Conservation (phyloP, 2,888 invertebrate genomes). For the Drosophila neotestacea region DNA sequence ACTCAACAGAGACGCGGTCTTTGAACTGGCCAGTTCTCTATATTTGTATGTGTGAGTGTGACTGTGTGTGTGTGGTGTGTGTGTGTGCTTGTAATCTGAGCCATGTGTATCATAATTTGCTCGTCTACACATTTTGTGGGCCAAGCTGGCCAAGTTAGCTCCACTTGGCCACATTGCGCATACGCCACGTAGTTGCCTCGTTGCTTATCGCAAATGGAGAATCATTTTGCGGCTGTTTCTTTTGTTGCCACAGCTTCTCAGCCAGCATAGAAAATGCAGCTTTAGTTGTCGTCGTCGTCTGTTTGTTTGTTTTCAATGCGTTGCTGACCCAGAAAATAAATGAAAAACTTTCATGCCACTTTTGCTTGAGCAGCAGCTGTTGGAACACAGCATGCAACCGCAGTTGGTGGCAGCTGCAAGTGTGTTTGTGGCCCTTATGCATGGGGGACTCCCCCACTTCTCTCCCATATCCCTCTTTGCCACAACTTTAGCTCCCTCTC, state of each 20-base stretch:
- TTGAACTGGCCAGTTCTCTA: constrained; percentile 55
- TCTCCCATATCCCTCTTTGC: background rate
- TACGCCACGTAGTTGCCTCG: constrained; percentile 63
- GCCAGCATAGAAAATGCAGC: constrained; percentile 33
- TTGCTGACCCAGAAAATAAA: constrained; percentile 71
- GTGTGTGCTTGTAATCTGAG: constrained; percentile 47
- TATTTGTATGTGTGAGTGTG: constrained; percentile 5
- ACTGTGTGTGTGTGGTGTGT: constrained; percentile 6
- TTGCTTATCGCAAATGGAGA: constrained; percentile 69
- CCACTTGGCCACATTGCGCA: constrained; percentile 66
- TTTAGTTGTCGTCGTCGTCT: constrained; percentile 34
- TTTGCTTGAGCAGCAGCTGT: constrained; percentile 26
- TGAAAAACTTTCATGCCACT: constrained; percentile 69
- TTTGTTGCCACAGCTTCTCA: constrained; percentile 38
- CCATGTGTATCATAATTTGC: constrained; percentile 70
- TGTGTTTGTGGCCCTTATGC: constrained; percentile 61
- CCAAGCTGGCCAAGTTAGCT: constrained; percentile 34
- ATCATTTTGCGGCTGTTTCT: constrained; percentile 65
- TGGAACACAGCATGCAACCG: constrained; percentile 55
- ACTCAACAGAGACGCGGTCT: constrained; percentile 42
- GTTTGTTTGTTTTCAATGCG: constrained; percentile 73
- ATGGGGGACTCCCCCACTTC: constrained; percentile 6
- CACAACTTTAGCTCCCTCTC: too few species aligned
- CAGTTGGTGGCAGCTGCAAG: constrained; percentile 71
- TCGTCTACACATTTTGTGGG: constrained; percentile 47